Base-by-base conservation (phyloP, 2,113 vertebrate species). In the Tachycineta bicolor region DNA sequence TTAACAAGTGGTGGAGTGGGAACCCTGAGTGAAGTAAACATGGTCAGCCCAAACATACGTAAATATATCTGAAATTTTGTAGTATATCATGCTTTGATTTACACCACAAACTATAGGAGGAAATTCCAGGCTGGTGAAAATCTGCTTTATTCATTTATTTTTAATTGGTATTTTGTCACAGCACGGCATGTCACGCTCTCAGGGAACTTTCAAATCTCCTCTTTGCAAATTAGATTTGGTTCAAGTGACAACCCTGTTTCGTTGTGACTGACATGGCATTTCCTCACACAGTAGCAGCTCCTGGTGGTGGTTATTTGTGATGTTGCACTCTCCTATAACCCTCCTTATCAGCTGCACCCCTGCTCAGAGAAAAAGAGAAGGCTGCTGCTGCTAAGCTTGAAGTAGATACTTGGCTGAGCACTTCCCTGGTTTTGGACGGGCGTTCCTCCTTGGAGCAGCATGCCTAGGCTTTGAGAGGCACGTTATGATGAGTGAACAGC, bases 401-500 rank as follows among this genome's bases (percentile, higher is more conserved):
- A 86, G 76, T 25, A 71, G 60, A 85, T 67, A 60, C 46, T 96
- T 96, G 94, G 85, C 87, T 20, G 3, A 84, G 46, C 28, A 18
- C 56, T 91, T 44, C 46, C 70, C 75, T 93, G 92, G 90, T 83
- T 95, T 91, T 89, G 93, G 94, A 52, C 0, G 29, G 75, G 74
- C 16, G 28, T 80, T 94, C 60, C 92, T 83, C 33, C 92, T 89
- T 90, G 43, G 67, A 89, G 82, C 76, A 89, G 77, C 92, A 53
- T 59, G 86, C 83, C 94, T 86, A n/a, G 82, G 50, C 87, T 96
- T 91, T 86, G 79, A 96, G 91, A 83, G 86, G 85, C 83, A 90
- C 31, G 5, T 92, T 90, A 47, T 91, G 96, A 95, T 97, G 95
- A 97, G 89, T 93, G 94, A 97, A 90, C 81, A 96, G 89, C 93